Evolutionary conservation across 2,888 invertebrate genomes (phyloP).

Genomic region (Coleophora flavipennella): DNA sequence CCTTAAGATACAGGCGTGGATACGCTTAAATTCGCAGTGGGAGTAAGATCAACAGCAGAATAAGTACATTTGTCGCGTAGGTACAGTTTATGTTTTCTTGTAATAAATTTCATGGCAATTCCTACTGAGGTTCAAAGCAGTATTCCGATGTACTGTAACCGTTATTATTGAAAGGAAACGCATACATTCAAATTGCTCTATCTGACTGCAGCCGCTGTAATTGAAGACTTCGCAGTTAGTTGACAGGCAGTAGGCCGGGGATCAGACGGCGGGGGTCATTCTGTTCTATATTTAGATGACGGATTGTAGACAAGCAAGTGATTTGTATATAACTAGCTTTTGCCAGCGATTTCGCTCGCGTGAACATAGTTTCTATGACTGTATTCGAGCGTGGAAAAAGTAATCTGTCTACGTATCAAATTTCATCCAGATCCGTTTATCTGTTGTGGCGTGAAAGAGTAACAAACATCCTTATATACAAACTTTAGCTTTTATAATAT

Average conservation of each 20-base stretch:
- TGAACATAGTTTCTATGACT: no score
- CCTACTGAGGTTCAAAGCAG: neutral
- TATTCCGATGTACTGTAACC: no score
- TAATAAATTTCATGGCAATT: neutral
- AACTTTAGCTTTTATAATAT: no score
- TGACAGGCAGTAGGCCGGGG: slow-evolving; percentile 35
- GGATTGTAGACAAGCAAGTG: slow-evolving; percentile 32
- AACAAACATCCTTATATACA: no score
- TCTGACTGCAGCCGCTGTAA: slow-evolving; percentile 47
- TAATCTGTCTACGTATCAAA: no score
- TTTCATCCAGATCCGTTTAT: no score
- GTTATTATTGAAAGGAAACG: slow-evolving; percentile 35
- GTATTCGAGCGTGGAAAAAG: no score
- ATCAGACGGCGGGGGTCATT: slow-evolving; percentile 28
- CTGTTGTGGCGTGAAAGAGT: no score
- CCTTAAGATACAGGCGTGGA: no score
- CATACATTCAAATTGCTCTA: slow-evolving; percentile 42
- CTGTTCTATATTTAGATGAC: slow-evolving; percentile 42
- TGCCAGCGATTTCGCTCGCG: no score
- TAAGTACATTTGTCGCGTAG: neutral
- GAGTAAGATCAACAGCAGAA: no score
- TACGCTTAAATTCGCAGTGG: no score
- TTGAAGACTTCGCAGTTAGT: slow-evolving; percentile 38
- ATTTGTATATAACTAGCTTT: slow-evolving; percentile 43
- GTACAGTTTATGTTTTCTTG: neutral